Evolutionary conservation across 2,888 invertebrate genomes (phyloP), one percentile per base, ranked within the genome.

Genomic region (Zele albiditarsus): DNA sequence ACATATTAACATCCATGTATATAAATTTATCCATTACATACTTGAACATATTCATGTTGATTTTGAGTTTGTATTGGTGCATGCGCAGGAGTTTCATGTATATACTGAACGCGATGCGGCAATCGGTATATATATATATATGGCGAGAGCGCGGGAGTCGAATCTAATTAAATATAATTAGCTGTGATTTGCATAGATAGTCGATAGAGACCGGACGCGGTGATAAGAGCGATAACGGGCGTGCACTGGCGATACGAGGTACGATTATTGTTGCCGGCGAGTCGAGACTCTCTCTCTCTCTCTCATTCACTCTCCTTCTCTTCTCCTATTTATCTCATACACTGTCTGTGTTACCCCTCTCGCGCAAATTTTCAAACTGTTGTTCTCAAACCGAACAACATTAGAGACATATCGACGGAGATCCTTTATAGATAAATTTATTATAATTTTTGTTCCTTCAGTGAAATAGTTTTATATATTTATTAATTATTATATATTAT

Each of bases 161-260:
- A 88, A 89, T 89, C 89, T 89, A 89, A 89, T 89, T 89, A 89
- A 89, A 89, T 89, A 89, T 89, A 89, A 89, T 89, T 89, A 89
- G 89, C 85, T 84, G 86, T 84, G 89, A 89, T 89, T 89, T 88
- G 89, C 89, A 89, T 89, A 89, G 89, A 89, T 89, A 88, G 84
- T 80, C 84, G 87, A 88, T 87, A 85, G 86, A 86, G 88, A 87
- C 88, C 88, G 88, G 89, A 89, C 87, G 87, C 87, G 82, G 83
- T 85, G 88, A 88, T 88, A 88, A 88, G 82, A 81, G 84, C 86
- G 89, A 89, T 88, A 88, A 88, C 86, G 83, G 84, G 83, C 82
- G 82, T 84, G 84, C 86, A 84, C 84, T 81, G 81, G 83, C 86
- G 88, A 88, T 87, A 88, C 87, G 83, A 85, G 84, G 79, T 83